These are phyloP conservation scores for Manis pentadactyla DNA, from an alignment of 2,797 vertebrate species.

Conservation along the genomic window DNA sequence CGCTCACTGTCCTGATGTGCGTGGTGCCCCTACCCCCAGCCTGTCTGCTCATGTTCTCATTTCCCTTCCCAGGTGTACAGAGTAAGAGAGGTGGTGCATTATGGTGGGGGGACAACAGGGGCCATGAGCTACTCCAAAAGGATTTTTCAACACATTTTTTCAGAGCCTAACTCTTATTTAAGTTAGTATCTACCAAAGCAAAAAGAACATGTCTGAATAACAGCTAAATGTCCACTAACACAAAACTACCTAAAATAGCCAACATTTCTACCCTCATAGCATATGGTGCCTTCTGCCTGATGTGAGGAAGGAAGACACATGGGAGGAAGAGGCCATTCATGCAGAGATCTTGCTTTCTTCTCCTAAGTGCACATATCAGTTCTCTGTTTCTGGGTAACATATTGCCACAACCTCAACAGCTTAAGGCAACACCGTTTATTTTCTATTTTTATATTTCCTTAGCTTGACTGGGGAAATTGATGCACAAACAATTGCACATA, in stretches of 20 bases:
- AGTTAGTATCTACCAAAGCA: background rate
- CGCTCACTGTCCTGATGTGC: background rate
- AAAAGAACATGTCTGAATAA: background rate
- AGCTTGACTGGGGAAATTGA: background rate
- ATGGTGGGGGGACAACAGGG: rapidly evolving
- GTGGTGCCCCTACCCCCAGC: background rate
- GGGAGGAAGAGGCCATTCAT: background rate
- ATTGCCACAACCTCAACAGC: background rate
- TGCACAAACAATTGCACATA: background rate
- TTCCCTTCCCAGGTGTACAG: background rate
- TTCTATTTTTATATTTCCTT: background rate
- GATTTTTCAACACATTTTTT: background rate
- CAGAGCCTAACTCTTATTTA: background rate
- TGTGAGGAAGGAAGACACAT: background rate
- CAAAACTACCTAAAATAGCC: background rate
- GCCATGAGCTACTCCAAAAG: background rate
- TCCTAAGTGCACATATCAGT: background rate
- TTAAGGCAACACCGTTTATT: background rate
- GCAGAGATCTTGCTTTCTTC: background rate
- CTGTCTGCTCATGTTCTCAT: rapidly evolving
- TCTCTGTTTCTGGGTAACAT: background rate
- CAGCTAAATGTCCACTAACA: background rate
- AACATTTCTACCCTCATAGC: no score
- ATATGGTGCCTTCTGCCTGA: no score
- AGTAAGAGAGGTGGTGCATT: rapidly evolving